Evolutionary conservation across 2,797 vertebrate species (phyloP).

Genomic region (Phoxinus dragarum): DNA sequence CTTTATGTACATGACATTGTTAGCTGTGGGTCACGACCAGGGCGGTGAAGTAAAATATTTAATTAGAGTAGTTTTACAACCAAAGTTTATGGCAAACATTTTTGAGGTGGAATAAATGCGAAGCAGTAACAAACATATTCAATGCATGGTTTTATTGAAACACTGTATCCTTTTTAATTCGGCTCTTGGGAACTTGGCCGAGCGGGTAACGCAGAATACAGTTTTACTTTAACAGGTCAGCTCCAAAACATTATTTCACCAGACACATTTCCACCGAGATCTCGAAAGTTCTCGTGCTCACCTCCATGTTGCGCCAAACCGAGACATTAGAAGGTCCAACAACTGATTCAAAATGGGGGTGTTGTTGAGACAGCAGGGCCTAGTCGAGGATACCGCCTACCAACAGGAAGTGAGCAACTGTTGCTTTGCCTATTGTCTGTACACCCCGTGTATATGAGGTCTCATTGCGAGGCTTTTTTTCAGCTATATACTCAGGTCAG

Average conservation of each 20-base stretch:
- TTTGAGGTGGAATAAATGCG: conserved; percentile 20
- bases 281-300: background rate
- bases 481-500: background rate
- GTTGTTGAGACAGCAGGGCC: conserved; percentile 53
- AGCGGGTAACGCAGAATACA: background rate
- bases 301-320: conserved; percentile 7
- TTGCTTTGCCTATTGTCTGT: conserved; percentile 53
- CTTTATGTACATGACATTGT: background rate
- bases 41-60: conserved; percentile 24
- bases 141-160: conserved; percentile 31
- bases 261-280: background rate
- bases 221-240: background rate
- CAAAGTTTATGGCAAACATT: conserved; percentile 26
- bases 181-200: background rate
- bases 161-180: conserved; percentile 7
- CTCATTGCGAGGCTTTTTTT: background rate
- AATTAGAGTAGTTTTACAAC: conserved; percentile 22
- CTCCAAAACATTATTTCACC: background rate
- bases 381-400: conserved; percentile 53
- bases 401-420: conserved; percentile 63
- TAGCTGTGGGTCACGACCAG: background rate
- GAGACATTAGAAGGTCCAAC: conserved; percentile 46
- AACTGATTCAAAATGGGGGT: conserved; percentile 60
- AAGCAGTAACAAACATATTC: conserved; percentile 14
- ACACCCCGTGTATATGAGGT: conserved; percentile 10